A percentile compares a stretch with the other conserved stretches of the same genome.
These are phyloP conservation scores for Melanophora roralis DNA, from an alignment of 2,888 invertebrate species.

Conservation along the genomic window DNA sequence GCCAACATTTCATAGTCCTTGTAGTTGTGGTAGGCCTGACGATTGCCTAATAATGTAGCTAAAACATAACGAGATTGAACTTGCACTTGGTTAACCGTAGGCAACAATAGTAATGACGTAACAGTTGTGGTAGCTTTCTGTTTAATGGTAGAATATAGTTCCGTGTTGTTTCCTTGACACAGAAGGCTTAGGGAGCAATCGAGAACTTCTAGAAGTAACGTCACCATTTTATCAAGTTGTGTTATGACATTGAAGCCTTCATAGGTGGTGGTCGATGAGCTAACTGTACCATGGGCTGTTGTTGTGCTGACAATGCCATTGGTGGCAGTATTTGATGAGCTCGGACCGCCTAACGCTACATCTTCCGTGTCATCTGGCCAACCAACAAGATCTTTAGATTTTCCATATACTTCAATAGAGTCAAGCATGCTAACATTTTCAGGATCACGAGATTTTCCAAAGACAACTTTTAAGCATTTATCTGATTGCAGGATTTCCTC, in stretches of 20 bases:
- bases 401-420: conserved; percentile 95
- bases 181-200: conserved; percentile 84
- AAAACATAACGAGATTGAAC: conserved; percentile 89
- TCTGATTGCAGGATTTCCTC: conserved; percentile 96
- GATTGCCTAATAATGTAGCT: conserved; percentile 86
- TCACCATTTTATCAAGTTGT: conserved; percentile 80
- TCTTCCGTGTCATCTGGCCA: conserved; percentile 98
- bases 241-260: conserved; percentile 74
- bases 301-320: conserved; percentile 75
- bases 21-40: conserved; percentile 88
- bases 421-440: conserved; percentile 95
- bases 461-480: conserved; percentile 89
- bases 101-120: conserved; percentile 80
- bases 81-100: conserved; percentile 85
- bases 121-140: conserved; percentile 82
- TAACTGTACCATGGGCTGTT: conserved; percentile 66
- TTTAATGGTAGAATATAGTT: conserved; percentile 77
- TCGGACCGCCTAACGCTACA: conserved; percentile 64
- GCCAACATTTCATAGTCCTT: conserved; percentile 92
- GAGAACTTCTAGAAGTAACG: conserved; percentile 84
- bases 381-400: conserved; percentile 95
- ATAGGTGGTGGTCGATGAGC: conserved; percentile 58
- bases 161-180: conserved; percentile 73
- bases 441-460: conserved; percentile 91
- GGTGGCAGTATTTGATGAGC: conserved; percentile 65